Evolutionary conservation across 1,140 invertebrate genomes (phyloP).

Genomic region (Drosophila dunni): DNA sequence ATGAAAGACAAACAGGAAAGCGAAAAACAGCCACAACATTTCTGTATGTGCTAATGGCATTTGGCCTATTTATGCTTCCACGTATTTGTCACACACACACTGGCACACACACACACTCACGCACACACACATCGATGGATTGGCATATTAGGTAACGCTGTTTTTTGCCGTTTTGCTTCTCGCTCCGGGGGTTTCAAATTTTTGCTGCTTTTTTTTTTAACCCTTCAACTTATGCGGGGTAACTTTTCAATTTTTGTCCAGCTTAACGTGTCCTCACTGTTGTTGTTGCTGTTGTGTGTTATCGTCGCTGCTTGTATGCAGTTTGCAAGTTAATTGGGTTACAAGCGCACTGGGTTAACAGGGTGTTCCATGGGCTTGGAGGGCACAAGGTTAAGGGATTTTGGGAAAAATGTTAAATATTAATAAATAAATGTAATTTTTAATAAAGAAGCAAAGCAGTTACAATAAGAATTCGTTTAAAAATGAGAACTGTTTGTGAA

Average conservation of each 20-base stretch:
- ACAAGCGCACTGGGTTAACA: slow-evolving; percentile 70
- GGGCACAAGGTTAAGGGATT: neutral
- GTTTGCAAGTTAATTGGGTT: slow-evolving; percentile 77
- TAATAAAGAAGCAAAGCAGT: no score
- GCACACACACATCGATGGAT: slow-evolving; percentile 12
- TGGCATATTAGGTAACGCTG: slow-evolving; percentile 66
- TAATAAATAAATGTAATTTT: neutral
- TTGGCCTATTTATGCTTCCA: slow-evolving; percentile 83
- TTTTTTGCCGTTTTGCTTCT: slow-evolving; percentile 26
- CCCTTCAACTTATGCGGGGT: slow-evolving; percentile 49
- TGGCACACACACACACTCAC: slow-evolving; percentile 26
- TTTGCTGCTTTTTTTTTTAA: slow-evolving; percentile 17
- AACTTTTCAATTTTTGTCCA: slow-evolving; percentile 57
- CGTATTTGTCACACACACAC: slow-evolving; percentile 55
- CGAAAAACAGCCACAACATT: slow-evolving; percentile 62
- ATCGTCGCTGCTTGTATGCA: slow-evolving; percentile 25
- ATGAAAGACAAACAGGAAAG: slow-evolving; percentile 33
- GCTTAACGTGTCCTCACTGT: slow-evolving; percentile 9
- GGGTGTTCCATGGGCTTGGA: slow-evolving; percentile 36
- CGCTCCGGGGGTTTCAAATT: slow-evolving; percentile 69
- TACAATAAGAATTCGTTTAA: no score
- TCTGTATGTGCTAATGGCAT: slow-evolving; percentile 76
- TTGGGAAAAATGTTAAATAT: neutral
- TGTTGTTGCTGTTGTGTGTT: slow-evolving; percentile 12
- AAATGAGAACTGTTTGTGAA: no score